Percentiles rank a stretch among this genome's conserved stretches.
These are phyloP conservation scores for Sinodicranocentrus sp. DNA, from an alignment of 2,888 invertebrate genomes.

Conservation along the genomic window DNA sequence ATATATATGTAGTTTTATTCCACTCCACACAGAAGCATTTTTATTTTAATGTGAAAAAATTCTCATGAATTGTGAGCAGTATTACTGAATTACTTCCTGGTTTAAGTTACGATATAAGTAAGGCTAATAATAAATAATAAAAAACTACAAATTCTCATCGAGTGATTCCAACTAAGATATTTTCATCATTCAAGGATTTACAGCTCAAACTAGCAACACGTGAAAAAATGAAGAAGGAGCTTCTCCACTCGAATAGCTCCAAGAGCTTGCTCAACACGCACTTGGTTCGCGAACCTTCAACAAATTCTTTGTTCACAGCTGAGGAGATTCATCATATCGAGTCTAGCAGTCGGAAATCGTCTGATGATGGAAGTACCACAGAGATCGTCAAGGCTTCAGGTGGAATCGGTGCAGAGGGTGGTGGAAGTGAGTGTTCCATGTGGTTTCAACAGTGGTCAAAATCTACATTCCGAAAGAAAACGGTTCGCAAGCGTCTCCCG, in stretches of 20 bases:
- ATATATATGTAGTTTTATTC: too few species aligned
- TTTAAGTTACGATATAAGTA: not conserved
- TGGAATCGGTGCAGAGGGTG: not conserved
- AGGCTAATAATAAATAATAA: not conserved
- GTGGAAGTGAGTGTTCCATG: not conserved
- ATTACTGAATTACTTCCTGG: conserved; percentile 14
- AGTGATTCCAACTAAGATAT: not conserved
- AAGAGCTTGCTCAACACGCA: conserved; percentile 69
- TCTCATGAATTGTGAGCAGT: too few species aligned
- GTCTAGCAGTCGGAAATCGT: conserved; percentile 27
- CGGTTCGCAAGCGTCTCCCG: conserved; percentile 73
- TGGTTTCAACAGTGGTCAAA: conserved; percentile 51
- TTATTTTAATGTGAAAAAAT: not conserved
- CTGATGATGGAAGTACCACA: conserved; percentile 36
- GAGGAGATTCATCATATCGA: conserved; percentile 14
- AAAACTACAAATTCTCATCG: conserved; percentile 1
- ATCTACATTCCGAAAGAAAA: conserved; percentile 70
- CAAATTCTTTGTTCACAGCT: conserved; percentile 27
- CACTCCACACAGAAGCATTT: too few species aligned
- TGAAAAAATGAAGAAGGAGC: conserved; percentile 73
- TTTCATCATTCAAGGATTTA: not conserved
- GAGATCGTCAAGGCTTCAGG: conserved; percentile 24
- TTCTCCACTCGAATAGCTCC: conserved; percentile 74
- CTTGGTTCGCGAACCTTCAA: conserved; percentile 28
- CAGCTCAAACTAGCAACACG: not conserved